Evolutionary conservation across 1,140 invertebrate species (phyloP), one percentile per base, ranked within the genome.

Genomic region (Drosophila parabipectinata): DNA sequence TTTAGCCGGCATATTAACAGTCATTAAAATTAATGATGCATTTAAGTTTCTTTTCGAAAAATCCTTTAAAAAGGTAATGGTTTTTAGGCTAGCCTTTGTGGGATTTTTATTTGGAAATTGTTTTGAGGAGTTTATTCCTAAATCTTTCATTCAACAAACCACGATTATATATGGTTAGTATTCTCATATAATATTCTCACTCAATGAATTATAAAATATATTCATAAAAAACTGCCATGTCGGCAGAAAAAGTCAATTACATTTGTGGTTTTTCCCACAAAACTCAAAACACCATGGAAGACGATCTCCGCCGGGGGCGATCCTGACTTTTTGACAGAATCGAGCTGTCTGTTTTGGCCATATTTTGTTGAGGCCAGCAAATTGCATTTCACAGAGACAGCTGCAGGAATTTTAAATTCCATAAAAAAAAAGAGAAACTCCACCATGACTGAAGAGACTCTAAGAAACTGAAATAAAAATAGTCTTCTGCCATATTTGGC

Each of bases 11-110:
- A 55, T 72, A 71, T 71, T 67, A 67, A 69, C 58, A 83, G 79
- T 88, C 84, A 88, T 88, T 88, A 88, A 88, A 88, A 88, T 89
- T 88, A 88, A 88, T 88, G 83, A 88, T 59, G 83, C 83, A 77
- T 64, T 30, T 9, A 3, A n/a, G 5, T 18, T 18, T 6, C 9
- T n/a, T 37, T 12, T n/a, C 12, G 34, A 37, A 8, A 14, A 3
- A 41, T 41, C 39, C 39, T 39, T 21, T 21, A 3, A 21, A 21
- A 18, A 18, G 18, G 18, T 18, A 18, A 18, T 18, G 18, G 18
- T 18, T 18, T 18, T 1, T 18, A 18, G 21, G 21, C 21, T 2
- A 21, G 21, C 2, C 21, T 21, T 21, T 21, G 8, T 10, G 10
- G 34, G 9, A 7, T 10, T n/a, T 12, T n/a, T n/a, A 3, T 4